Conservation (phyloP, 64 coral and sea anemone species). For the Stichodactyla mertensii region DNA sequence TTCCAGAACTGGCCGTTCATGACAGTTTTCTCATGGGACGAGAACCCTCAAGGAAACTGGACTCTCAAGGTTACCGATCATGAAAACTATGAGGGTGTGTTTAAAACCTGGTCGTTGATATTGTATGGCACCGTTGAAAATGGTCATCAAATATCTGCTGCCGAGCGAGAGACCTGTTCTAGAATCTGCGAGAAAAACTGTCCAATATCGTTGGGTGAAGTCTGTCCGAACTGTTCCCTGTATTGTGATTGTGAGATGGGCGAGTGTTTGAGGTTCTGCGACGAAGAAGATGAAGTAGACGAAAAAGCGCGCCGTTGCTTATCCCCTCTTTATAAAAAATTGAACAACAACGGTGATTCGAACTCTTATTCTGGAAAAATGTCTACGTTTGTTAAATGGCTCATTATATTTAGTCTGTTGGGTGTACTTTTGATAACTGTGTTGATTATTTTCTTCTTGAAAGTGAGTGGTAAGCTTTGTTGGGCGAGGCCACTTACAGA, state of each 20-base stretch:
- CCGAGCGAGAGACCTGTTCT: slow-evolving; percentile 53
- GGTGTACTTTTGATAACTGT: slow-evolving; percentile 58
- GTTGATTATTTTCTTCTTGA: slow-evolving; percentile 74
- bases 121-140: slow-evolving; percentile 67
- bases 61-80: slow-evolving; percentile 56
- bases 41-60: slow-evolving; percentile 77
- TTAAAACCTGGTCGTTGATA: slow-evolving; percentile 77
- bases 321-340: neutral
- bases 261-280: slow-evolving; percentile 51
- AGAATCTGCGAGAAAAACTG: slow-evolving; percentile 71
- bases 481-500: slow-evolving; percentile 38
- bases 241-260: slow-evolving; percentile 77
- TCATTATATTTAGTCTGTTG: slow-evolving; percentile 81
- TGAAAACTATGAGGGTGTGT: slow-evolving; percentile 34
- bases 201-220: slow-evolving; percentile 30
- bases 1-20: slow-evolving; percentile 94
- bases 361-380: neutral
- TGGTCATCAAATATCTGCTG: slow-evolving; percentile 27
- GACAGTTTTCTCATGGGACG: slow-evolving; percentile 93
- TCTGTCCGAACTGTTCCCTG: slow-evolving; percentile 58
- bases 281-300: slow-evolving; percentile 44
- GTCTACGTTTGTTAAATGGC: slow-evolving; percentile 77
- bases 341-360: neutral
- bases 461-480: slow-evolving; percentile 62
- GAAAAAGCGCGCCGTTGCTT: slow-evolving; percentile 53